phyloP scores from a whole-genome alignment of 2,888 invertebrate species.

The Auanema freiburgensis region DNA sequence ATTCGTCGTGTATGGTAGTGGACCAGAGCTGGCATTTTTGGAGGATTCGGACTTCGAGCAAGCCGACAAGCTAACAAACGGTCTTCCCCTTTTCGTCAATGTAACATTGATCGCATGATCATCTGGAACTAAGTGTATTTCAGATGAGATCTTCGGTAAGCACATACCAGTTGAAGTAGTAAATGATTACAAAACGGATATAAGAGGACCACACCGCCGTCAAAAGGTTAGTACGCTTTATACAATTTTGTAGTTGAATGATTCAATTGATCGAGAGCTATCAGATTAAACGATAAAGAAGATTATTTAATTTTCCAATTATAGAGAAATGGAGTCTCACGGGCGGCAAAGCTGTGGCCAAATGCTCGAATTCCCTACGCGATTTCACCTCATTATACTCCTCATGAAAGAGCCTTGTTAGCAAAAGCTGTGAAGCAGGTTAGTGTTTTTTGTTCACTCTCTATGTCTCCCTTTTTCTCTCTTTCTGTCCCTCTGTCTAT shows the following conservation, averaged over 20 bases:
- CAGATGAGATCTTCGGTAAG: slow-evolving; percentile 52
- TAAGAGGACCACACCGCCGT: slow-evolving; percentile 36
- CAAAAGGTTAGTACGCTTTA: slow-evolving; percentile 24
- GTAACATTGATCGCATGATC: neutral
- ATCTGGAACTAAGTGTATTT: slow-evolving; percentile 6
- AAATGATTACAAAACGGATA: slow-evolving; percentile 56
- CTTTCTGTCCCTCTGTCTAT: neutral
- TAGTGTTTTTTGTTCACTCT: neutral
- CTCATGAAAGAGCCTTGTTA: slow-evolving; percentile 62
- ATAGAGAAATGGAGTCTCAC: slow-evolving; percentile 60
- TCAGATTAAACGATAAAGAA: neutral
- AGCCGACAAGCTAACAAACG: slow-evolving; percentile 47
- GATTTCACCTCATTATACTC: slow-evolving; percentile 60
- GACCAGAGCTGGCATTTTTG: slow-evolving; percentile 10
- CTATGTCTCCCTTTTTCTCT: neutral
- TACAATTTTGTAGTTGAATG: neutral
- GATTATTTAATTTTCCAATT: slow-evolving; percentile 3
- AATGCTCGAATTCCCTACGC: slow-evolving; percentile 64
- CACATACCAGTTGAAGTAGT: slow-evolving; percentile 57
- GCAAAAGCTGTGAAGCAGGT: slow-evolving; percentile 64
- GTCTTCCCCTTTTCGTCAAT: slow-evolving; percentile 14
- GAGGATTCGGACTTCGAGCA: slow-evolving; percentile 47
- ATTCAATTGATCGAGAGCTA: neutral
- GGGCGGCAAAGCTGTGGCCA: slow-evolving; percentile 63
- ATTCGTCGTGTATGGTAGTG: neutral